Percentiles rank a stretch among this genome's conserved stretches.
Conservation (phyloP, 2,113 vertebrate genomes). For the Pangasianodon gigas region DNA sequence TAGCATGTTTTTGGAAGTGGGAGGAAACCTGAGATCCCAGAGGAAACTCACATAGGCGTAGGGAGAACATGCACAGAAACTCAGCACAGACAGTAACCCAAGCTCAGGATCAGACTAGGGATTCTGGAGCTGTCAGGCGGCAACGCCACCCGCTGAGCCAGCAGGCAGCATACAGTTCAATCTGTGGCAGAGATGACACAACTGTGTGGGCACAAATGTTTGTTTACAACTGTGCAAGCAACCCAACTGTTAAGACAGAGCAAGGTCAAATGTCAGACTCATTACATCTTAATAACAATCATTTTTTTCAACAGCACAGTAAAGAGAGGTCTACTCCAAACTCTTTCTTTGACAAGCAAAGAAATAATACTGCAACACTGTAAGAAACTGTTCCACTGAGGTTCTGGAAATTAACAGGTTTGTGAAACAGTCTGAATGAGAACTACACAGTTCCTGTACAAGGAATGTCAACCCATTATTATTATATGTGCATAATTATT, state of each 20-base stretch:
- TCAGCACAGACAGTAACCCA: background rate
- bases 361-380: background rate
- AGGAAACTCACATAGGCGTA: background rate
- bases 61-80: background rate
- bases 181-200: background rate
- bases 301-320: background rate
- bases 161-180: background rate
- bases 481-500: no score
- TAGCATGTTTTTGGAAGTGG: background rate
- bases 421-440: background rate
- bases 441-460: background rate
- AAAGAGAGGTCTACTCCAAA: background rate
- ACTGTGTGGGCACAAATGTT: constrained; percentile 19
- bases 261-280: background rate
- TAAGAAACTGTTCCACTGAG: background rate
- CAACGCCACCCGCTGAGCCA: background rate
- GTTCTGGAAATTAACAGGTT: background rate
- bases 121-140: background rate
- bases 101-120: background rate
- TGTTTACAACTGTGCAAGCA: constrained; percentile 10
- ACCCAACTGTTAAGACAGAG: constrained; percentile 6
- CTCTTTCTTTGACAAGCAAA: background rate
- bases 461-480: background rate
- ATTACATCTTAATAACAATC: background rate
- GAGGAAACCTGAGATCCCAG: background rate